Percentiles rank a stretch among this genome's conserved stretches.
These are phyloP conservation scores for Fragum sueziense DNA, from an alignment of 2,888 invertebrate species.

Conservation along the genomic window DNA sequence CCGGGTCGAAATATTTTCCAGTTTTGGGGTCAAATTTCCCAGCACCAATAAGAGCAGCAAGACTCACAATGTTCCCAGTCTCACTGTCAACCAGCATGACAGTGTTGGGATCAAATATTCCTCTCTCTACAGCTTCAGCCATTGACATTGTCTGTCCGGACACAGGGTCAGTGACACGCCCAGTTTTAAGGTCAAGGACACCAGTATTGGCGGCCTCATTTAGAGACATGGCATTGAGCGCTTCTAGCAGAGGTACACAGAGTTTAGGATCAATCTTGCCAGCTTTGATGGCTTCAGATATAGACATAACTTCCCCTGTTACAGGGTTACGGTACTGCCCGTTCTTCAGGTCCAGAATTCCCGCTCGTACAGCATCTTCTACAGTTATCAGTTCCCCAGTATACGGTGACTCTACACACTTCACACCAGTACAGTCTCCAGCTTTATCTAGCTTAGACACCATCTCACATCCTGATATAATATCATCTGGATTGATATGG, in stretches of 20 bases:
- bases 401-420: constrained; percentile 87
- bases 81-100: constrained; percentile 79
- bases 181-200: constrained; percentile 82
- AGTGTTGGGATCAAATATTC: constrained; percentile 80
- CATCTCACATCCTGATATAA: constrained; percentile 71
- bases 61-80: constrained; percentile 73
- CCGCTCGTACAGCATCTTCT: constrained; percentile 79
- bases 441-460: constrained; percentile 70
- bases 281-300: constrained; percentile 74
- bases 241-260: constrained; percentile 72
- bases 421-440: constrained; percentile 87
- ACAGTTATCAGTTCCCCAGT: constrained; percentile 88
- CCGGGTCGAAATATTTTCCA: constrained; percentile 86
- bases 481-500: constrained; percentile 69
- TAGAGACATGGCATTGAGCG: constrained; percentile 81
- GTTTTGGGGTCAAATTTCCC: constrained; percentile 85
- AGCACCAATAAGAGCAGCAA: constrained; percentile 72
- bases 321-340: constrained; percentile 68
- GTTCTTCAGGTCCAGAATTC: constrained; percentile 72
- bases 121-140: constrained; percentile 88
- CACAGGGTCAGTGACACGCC: constrained; percentile 81
- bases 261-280: constrained; percentile 71
- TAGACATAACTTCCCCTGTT: constrained; percentile 65
- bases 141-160: constrained; percentile 85
- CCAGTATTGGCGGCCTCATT: constrained; percentile 79